Conservation (phyloP, 2,888 invertebrate species). For the Sepiola atlantica region DNA sequence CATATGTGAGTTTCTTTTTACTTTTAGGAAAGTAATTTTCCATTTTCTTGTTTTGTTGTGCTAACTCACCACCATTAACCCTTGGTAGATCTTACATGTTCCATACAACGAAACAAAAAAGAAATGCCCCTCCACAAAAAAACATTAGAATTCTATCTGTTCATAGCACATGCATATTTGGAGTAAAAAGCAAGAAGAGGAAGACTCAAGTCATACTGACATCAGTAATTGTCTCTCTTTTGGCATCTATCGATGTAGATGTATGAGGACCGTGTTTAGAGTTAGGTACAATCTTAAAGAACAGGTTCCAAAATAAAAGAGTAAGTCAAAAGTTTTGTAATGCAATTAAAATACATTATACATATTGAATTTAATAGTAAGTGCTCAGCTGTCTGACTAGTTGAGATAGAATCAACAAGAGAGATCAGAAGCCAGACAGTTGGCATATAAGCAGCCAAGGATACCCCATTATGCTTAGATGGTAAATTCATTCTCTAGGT, state of each 20-base stretch:
- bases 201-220: not conserved
- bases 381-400: too few species aligned
- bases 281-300: not conserved
- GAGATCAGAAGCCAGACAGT: too few species aligned
- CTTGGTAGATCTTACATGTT: not conserved
- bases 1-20: not conserved
- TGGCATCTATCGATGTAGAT: not conserved
- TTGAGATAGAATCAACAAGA: too few species aligned
- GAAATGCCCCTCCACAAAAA: not conserved
- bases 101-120: too few species aligned
- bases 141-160: not conserved
- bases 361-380: too few species aligned
- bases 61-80: not conserved
- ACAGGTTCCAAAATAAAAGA: too few species aligned
- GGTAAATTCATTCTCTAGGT: too few species aligned
- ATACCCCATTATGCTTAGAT: too few species aligned
- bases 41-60: not conserved
- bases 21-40: not conserved
- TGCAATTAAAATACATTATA: too few species aligned
- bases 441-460: too few species aligned
- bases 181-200: not conserved
- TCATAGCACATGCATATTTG: not conserved
- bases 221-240: not conserved
- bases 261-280: not conserved
- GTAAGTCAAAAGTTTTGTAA: too few species aligned